Percentiles rank a stretch among this genome's conserved stretches.
These are phyloP conservation scores for Mugil cephalus DNA, from an alignment of 2,113 vertebrate genomes.

Conservation along the genomic window DNA sequence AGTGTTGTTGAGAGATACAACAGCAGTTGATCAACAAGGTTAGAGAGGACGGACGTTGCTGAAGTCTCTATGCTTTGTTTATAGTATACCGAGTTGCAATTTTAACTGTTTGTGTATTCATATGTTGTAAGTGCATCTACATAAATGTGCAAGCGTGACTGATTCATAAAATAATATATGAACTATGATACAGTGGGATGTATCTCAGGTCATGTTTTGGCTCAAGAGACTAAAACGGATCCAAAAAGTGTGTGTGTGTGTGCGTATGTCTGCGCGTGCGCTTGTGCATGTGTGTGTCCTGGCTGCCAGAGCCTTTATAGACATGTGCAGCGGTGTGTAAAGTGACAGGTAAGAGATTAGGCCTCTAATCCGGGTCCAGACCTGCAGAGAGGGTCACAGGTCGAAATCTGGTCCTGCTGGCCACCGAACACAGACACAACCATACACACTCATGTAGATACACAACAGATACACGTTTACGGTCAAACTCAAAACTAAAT, in stretches of 20 bases:
- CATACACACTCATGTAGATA: conserved; percentile 3
- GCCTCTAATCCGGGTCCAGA: conserved; percentile 83
- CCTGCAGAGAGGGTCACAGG: conserved; percentile 82
- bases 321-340: conserved; percentile 82
- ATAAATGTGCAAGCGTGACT: neutral
- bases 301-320: conserved; percentile 65
- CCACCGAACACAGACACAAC: conserved; percentile 46
- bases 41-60: neutral
- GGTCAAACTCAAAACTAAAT: too few relatives aligned
- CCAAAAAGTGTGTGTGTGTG: conserved; percentile 2
- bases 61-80: neutral
- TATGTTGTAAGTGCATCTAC: neutral
- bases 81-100: too few relatives aligned
- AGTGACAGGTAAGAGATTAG: conserved; percentile 87
- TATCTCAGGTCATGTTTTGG: neutral
- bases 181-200: neutral
- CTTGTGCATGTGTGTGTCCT: conserved; percentile 38
- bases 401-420: conserved; percentile 88
- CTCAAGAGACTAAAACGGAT: neutral
- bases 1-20: conserved; percentile 16
- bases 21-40: conserved; percentile 35
- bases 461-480: neutral
- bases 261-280: conserved; percentile 19
- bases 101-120: neutral
- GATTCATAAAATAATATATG: neutral